Conservation (phyloP, 2,888 invertebrate species). For the Drosophila nigricruria region DNA sequence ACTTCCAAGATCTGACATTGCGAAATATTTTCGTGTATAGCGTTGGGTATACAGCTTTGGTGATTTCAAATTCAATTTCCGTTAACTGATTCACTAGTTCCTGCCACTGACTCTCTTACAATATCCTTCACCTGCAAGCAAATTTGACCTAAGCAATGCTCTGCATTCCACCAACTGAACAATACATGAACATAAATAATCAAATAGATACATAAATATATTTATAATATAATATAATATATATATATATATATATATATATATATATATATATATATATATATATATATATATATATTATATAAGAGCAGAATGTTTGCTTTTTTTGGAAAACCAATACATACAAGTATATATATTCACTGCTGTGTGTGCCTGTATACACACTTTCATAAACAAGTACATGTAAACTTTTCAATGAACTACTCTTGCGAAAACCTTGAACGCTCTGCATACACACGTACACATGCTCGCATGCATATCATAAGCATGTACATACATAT, state of each 20-base stretch:
- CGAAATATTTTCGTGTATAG: constrained; percentile 23
- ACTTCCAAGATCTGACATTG: constrained; percentile 92
- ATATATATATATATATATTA: not conserved
- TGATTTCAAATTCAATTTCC: not conserved
- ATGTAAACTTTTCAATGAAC: constrained; percentile 37
- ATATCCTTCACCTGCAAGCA: constrained; percentile 22
- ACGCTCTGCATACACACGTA: constrained; percentile 29
- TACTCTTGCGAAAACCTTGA: constrained; percentile 56
- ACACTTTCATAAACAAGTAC: constrained; percentile 2
- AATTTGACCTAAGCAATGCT: constrained; percentile 36
- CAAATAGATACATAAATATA: not conserved
- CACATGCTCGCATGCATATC: constrained; percentile 9
- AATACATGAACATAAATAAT: not conserved
- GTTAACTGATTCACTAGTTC: constrained; percentile 5
- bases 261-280: not conserved
- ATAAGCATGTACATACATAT: constrained; percentile 7
- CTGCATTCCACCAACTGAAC: constrained; percentile 24
- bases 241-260: not conserved
- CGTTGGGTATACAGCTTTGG: not conserved
- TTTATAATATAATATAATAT: not conserved
- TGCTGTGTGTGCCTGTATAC: not conserved
- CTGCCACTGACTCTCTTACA: constrained; percentile 4
- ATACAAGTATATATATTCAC: not conserved
- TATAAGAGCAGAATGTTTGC: not conserved
- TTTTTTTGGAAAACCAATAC: not conserved